Evolutionary conservation across 2,888 invertebrate species (phyloP).

Genomic region (Hoplodrina blanda): DNA sequence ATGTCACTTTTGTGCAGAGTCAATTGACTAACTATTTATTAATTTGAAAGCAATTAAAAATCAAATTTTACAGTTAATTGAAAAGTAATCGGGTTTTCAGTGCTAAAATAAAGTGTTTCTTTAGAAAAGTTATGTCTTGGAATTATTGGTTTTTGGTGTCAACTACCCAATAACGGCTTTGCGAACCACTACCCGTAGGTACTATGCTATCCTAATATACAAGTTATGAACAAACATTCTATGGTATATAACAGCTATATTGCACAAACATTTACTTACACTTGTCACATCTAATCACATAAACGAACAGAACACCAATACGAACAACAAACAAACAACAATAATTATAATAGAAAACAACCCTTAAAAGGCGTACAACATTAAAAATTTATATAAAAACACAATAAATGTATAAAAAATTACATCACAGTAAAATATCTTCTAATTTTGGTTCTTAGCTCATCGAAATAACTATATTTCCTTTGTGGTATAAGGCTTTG

Average conservation of each 20-base stretch:
- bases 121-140: too few species aligned
- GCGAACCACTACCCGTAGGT: conserved; percentile 32
- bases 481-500: background rate
- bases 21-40: too few species aligned
- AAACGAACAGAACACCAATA: conserved; percentile 42
- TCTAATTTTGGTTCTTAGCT: conserved; percentile 6
- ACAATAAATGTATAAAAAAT: conserved; percentile 47
- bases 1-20: too few species aligned
- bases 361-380: conserved; percentile 69
- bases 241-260: conserved; percentile 60
- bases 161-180: background rate
- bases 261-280: conserved; percentile 55
- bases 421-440: conserved; percentile 70
- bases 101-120: too few species aligned
- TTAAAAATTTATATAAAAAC: conserved; percentile 62
- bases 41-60: too few species aligned
- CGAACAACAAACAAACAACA: conserved; percentile 30
- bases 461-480: background rate
- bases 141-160: too few species aligned
- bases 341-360: conserved; percentile 64
- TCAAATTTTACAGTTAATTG: too few species aligned
- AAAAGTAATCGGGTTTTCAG: too few species aligned
- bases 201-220: conserved; percentile 51
- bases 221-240: conserved; percentile 59
- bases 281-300: conserved; percentile 48